Evolutionary conservation across 2,888 invertebrate genomes (phyloP), one percentile per base, ranked within the genome.

Genomic region (Microdon myrmicae): DNA sequence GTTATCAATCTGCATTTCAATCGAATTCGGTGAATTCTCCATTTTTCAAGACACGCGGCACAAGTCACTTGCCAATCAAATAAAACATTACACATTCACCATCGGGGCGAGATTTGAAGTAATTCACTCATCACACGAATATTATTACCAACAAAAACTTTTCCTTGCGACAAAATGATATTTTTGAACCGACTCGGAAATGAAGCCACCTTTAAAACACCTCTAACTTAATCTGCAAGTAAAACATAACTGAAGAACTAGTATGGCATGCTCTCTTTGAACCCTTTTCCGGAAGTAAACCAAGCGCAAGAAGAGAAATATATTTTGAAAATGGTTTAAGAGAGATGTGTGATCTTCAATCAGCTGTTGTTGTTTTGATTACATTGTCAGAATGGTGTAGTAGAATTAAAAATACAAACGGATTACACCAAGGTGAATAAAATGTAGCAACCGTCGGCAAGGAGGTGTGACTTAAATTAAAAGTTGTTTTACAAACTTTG

Each of bases 1-100:
- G 82, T 87, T 88, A 85, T 90, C 90, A 82, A 90, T 90, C 83
- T 90, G 90, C 73, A 87, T 89, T 82, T 90, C 90, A 79, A 90
- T 87, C 71, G 86, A 89, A 69, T 86, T 85, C 44, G 76, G 74
- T 71, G 87, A 86, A 55, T 69, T 76, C 69, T 78, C 78, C 78
- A 78, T 78, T 25, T 49, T 68, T 64, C 7, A 22, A 22, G 22
- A 5, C 5, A 5, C 22, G 22, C 8, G 22, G 5, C 8, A 8
- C 22, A 6, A 5, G 22, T 8, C 8, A 5, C 6, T 22, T 17
- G 10, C 10, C 20, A 22, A 20, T 22, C 14, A 22, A 16, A 34
- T 44, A 23, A 45, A 4, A 8, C 16, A n/a, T 17, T 13, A 28
- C 12, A 6, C 32, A 12, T 12, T 9, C 35, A 17, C 38, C 31